Base-by-base conservation (phyloP, 2,113 vertebrate species). In the Dipodomys stephensi region DNA sequence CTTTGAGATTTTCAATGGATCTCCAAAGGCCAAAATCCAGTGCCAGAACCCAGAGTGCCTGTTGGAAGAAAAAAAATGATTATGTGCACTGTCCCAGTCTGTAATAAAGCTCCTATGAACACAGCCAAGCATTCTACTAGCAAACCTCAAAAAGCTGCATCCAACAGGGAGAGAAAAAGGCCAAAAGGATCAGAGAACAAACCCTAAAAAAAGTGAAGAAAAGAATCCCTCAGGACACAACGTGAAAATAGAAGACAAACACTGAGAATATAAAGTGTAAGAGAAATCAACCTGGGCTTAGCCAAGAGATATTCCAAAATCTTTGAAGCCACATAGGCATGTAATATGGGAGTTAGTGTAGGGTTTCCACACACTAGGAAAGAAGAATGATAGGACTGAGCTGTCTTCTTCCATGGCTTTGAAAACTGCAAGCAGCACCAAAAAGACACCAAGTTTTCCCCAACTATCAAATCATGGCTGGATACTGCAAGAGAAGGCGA, bases 271-370 rank as follows among this genome's bases (percentile, higher is more conserved):
- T 1, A 6, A 95, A 92, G 30, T 1, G 23, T 4, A 92, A 71
- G 88, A 87, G 44, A 80, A 64, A 91, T 44, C 77, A 46, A 18
- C 88, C 62, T 7, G 93, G 94, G 3, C 23, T 96, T 23, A 78
- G 18, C 16, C 87, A 93, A 53, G 93, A 96, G 25, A 62, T 0
- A 22, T 92, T 96, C 9, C 90, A 96, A 28, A 84, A 87, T 49
- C 96, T 94, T 39, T 80, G 68, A 20, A 97, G 53, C 76, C 30
- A 46, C 65, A 57, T 96, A 30, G 84, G 86, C 19, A 53, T 90
- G 78, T 94, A 18, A 93, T 95, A 95, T 68, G 96, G 35, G 95
- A 95, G 39, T 95, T 94, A 0, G 85, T 96, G 12, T 93, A 97
- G 53, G 90, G 97, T 22, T 95, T 97, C 6, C 94, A 97, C 1